phyloP scores from a whole-genome alignment of 2,797 vertebrate genomes.

The Cetoscarus ocellatus region DNA sequence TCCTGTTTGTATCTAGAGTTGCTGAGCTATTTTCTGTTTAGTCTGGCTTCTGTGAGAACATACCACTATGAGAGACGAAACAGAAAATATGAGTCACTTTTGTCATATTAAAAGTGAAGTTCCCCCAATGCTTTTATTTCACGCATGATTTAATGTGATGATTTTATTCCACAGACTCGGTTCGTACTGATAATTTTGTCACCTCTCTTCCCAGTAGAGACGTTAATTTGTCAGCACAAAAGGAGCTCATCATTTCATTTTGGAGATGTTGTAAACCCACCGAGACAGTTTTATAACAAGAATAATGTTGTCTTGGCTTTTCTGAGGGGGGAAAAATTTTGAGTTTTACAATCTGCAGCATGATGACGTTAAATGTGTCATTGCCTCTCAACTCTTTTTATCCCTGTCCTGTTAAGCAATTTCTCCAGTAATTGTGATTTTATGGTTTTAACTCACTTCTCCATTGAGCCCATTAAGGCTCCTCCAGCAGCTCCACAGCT shows the following conservation, averaged over 20 bases:
- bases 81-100: neutral
- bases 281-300: conserved; percentile 41
- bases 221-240: conserved; percentile 32
- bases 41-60: conserved; percentile 18
- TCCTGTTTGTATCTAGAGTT: conserved; percentile 38
- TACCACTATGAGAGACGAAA: neutral
- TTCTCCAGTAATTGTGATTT: conserved; percentile 33
- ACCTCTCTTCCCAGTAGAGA: conserved; percentile 23
- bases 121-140: neutral
- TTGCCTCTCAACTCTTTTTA: conserved; percentile 28
- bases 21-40: conserved; percentile 31
- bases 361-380: conserved; percentile 44
- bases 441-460: conserved; percentile 22
- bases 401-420: conserved; percentile 20
- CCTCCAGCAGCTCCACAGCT: conserved; percentile 10
- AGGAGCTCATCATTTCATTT: conserved; percentile 24
- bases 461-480: conserved; percentile 11
- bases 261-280: conserved; percentile 43
- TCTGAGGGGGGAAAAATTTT: conserved; percentile 21
- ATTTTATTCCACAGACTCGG: conserved; percentile 19
- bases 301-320: conserved; percentile 48
- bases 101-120: neutral
- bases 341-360: conserved; percentile 40
- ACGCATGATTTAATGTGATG: neutral
- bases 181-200: conserved; percentile 23